phyloP scores from a whole-genome alignment of 2,797 vertebrate genomes.

The Hyperoplus lanceolatus region DNA sequence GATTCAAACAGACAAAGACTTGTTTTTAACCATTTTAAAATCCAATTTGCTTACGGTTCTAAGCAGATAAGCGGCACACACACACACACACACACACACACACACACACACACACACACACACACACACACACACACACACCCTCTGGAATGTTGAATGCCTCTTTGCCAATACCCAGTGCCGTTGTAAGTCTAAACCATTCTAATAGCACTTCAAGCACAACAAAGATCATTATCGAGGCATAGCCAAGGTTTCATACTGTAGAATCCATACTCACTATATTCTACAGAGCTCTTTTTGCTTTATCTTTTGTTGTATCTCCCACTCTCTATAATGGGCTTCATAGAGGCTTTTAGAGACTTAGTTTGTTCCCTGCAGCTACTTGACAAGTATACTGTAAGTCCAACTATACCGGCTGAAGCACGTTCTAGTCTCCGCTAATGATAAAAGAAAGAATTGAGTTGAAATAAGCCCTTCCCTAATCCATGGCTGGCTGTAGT shows the following conservation, averaged over 20 bases:
- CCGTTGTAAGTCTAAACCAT: neutral
- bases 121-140: too few relatives aligned
- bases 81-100: too few relatives aligned
- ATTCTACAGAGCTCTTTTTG: neutral
- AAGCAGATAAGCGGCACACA: neutral
- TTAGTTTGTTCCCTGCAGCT: too few relatives aligned
- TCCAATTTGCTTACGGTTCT: neutral
- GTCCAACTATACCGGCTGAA: neutral
- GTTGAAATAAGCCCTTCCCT: constrained; percentile 4
- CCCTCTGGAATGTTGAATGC: neutral
- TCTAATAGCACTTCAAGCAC: neutral
- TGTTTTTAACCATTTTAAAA: neutral
- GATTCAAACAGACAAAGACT: neutral
- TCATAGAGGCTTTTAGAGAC: neutral
- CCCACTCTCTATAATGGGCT: neutral
- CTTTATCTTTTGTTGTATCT: neutral
- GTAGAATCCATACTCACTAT: neutral
- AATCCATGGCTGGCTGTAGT: constrained; percentile 4
- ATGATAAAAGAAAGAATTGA: neutral
- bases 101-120: too few relatives aligned
- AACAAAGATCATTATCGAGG: neutral
- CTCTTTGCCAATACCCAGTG: neutral
- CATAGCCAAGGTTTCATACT: neutral
- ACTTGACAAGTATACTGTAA: neutral
- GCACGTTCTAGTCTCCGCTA: neutral